Evolutionary conservation across 2,888 invertebrate species (phyloP), one percentile per base, ranked within the genome.

Genomic region (Bombylius discolor): DNA sequence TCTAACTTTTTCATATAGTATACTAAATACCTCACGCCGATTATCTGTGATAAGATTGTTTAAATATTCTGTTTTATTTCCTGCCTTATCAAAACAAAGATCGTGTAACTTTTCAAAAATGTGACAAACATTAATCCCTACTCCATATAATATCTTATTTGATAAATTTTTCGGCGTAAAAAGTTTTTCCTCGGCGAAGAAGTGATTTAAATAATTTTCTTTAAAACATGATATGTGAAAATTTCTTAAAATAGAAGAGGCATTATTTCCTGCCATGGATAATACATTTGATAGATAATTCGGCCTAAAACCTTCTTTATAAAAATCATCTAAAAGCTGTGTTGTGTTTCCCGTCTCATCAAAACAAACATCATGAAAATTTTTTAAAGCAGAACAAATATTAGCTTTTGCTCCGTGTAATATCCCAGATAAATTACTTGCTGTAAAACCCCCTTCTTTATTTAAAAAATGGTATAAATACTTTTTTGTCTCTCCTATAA

Each of bases 211-310:
- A 64, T 65, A 65, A 64, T 66, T 65, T 56, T 36, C 36, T 62
- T 57, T 65, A 23, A 68, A 67, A 63, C 66, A 68, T 48, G 48
- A 55, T 64, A 62, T 62, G 58, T 68, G 65, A 59, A 68, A 68
- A 53, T 65, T 63, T 61, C 51, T 66, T 58, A 67, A 66, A 58
- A 61, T 61, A 60, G 51, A 64, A 62, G 65, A 14, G 36, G 66
- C 63, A 62, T 65, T 65, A 63, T 62, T 66, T 64, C 67, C 66
- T 55, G 67, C 58, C 63, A 63, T 59, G 59, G 59, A 59, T 63
- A 68, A 62, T 62, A 68, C 63, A 60, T 58, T 63, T 33, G 67
- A 67, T 63, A 69, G 61, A 63, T 65, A 34, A 59, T 60, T 51
- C 52, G 64, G 60, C 56, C 31, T 44, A 44, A 51, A 51, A 42